Percentiles rank a stretch among this genome's conserved stretches.
phyloP scores from a whole-genome alignment of 2,888 invertebrate species.

The Netelia virgata region DNA sequence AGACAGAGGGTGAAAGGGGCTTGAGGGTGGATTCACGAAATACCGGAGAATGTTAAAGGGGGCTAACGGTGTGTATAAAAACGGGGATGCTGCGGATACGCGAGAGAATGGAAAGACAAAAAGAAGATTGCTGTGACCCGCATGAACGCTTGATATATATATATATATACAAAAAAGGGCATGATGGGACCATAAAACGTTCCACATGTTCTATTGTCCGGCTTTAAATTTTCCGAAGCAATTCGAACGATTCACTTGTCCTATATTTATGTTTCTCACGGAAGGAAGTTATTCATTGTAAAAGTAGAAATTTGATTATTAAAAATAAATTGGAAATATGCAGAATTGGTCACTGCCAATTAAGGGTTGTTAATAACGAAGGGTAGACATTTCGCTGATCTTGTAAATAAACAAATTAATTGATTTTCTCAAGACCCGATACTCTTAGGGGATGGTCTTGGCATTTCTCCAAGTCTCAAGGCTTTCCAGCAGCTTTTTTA shows the following conservation, averaged over 20 bases:
- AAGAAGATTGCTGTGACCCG: constrained; percentile 14
- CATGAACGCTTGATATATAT: not conserved
- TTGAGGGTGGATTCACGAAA: constrained; percentile 27
- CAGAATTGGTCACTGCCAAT: too few species aligned
- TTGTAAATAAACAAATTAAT: too few species aligned
- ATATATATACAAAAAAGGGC: not conserved
- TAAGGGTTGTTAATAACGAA: too few species aligned
- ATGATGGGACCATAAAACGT: not conserved
- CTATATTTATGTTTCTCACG: not conserved
- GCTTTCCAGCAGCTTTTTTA: too few species aligned
- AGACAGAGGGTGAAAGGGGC: constrained; percentile 17
- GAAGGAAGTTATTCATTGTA: too few species aligned
- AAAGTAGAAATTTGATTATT: too few species aligned
- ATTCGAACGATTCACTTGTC: constrained; percentile 2
- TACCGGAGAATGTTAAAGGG: constrained; percentile 50
- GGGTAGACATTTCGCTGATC: too few species aligned
- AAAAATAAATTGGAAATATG: too few species aligned
- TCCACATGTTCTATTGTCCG: not conserved
- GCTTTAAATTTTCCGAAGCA: constrained; percentile 6
- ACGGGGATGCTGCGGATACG: constrained; percentile 8
- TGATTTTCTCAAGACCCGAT: too few species aligned
- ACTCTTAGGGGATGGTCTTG: too few species aligned
- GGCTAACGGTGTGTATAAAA: constrained; percentile 12
- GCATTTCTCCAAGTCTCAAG: too few species aligned
- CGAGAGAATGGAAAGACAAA: constrained; percentile 25